Percentiles rank a stretch among this genome's conserved stretches.
These are phyloP conservation scores for Trilocha varians DNA, from an alignment of 2,888 invertebrate species.

Conservation along the genomic window DNA sequence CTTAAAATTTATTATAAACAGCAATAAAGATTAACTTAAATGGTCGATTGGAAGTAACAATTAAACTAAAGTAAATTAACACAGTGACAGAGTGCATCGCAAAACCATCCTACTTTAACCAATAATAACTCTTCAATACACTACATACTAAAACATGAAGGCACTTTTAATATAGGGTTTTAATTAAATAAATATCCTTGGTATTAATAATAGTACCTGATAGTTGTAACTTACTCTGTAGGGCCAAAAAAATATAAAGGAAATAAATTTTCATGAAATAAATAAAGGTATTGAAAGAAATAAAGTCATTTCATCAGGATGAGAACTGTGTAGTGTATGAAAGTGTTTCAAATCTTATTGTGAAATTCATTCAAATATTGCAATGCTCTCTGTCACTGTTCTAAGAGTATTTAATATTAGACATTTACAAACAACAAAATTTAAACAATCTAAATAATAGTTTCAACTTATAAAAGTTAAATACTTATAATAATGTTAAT, in stretches of 20 bases:
- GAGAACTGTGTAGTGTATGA: slow-evolving; percentile 10
- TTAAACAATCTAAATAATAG: slow-evolving; percentile 32
- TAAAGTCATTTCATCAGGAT: background rate
- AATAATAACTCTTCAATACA: slow-evolving; percentile 24
- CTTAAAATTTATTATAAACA: slow-evolving; percentile 32
- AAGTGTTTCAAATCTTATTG: slow-evolving; percentile 9
- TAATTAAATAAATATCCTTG: slow-evolving; percentile 11
- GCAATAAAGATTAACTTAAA: slow-evolving; percentile 34
- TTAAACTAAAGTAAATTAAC: slow-evolving; percentile 13
- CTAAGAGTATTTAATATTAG: no score
- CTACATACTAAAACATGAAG: slow-evolving; percentile 43
- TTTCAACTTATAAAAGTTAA: slow-evolving; percentile 41
- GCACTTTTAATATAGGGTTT: slow-evolving; percentile 52
- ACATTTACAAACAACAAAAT: slow-evolving; percentile 14
- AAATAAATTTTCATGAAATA: no score
- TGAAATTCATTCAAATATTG: background rate
- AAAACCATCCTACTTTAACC: background rate
- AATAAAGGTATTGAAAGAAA: background rate
- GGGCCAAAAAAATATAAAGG: no score
- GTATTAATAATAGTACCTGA: no score
- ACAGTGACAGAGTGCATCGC: slow-evolving; percentile 2
- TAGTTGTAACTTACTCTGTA: no score
- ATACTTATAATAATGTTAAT: slow-evolving; percentile 67
- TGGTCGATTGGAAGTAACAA: slow-evolving; percentile 44
- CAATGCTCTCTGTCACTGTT: slow-evolving; percentile 3